Base-by-base conservation (phyloP, 2,113 vertebrate genomes). In the Hipposideros armiger region DNA sequence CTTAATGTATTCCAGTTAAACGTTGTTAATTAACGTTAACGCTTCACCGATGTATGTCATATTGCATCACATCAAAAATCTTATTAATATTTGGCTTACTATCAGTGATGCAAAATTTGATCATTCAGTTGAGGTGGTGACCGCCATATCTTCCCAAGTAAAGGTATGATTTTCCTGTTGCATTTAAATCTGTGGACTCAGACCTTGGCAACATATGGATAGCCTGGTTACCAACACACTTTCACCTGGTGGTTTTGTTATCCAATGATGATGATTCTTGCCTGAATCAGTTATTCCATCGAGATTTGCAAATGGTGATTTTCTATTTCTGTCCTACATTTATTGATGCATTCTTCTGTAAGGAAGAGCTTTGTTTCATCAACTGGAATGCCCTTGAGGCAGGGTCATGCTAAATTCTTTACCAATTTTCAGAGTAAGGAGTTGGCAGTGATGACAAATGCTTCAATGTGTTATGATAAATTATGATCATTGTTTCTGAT, bases 271-370 rank as follows among this genome's bases (percentile, higher is more conserved):
- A 36, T 64, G 66, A 64, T 66, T 50, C 19, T 91, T 87, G 30
- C 47, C 78, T 72, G 24, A 78, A 60, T 88, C 70, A 16, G 1
- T 74, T 70, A 67, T 86, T 89, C 80, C 66, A 40, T 42, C 36
- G 87, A 76, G 32, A 67, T 89, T 90, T 87, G 28, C 77, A 90
- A 83, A 69, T n/a, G 30, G 40, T 45, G 24, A 62, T 67, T 93
- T 95, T 87, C n/a, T 54, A 58, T 78, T 86, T 69, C 7, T 62
- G 2, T 62, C 24, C 47, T 64, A 7, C 36, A 45, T 47, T 52
- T 90, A 30, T 30, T 77, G 66, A 82, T 36, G 58, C 42, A 36
- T 69, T 91, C 36, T 92, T 47, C n/a, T 45, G 4, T 64, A 92
- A 77, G 22, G 22, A 87, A 87, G 64, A 66, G 60, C 26, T 58